These are phyloP conservation scores for Andrena flavipes DNA, from an alignment of 2,888 invertebrate genomes.

Conservation along the genomic window DNA sequence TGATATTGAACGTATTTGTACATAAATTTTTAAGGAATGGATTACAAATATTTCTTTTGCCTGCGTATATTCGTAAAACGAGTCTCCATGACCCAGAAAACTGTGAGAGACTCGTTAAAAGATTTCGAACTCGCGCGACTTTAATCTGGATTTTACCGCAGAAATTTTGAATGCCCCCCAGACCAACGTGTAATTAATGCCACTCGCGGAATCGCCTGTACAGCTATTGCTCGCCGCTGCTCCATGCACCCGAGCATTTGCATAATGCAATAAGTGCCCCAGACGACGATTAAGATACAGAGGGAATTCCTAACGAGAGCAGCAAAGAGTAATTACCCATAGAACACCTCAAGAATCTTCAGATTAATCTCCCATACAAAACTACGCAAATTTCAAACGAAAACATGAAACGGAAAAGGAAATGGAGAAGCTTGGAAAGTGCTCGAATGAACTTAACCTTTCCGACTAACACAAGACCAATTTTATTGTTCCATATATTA, in stretches of 20 bases:
- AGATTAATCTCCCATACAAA: no score
- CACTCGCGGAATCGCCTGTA: neutral
- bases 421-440: neutral
- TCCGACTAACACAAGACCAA: no score
- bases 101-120: neutral
- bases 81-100: neutral
- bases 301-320: no score
- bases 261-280: neutral
- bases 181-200: neutral
- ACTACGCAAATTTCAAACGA: no score
- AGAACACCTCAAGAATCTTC: no score
- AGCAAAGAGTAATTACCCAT: no score
- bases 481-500: no score
- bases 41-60: no score
- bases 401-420: no score
- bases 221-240: no score
- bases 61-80: neutral
- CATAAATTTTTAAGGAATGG: no score
- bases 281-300: neutral
- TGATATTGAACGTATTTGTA: no score
- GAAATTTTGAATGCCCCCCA: conserved; percentile 11
- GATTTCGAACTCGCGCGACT: conserved; percentile 10
- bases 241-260: neutral
- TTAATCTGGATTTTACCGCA: conserved; percentile 3
- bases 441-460: neutral